Base-by-base conservation (phyloP, 2,888 invertebrate species). In the Odontothrips loti region DNA sequence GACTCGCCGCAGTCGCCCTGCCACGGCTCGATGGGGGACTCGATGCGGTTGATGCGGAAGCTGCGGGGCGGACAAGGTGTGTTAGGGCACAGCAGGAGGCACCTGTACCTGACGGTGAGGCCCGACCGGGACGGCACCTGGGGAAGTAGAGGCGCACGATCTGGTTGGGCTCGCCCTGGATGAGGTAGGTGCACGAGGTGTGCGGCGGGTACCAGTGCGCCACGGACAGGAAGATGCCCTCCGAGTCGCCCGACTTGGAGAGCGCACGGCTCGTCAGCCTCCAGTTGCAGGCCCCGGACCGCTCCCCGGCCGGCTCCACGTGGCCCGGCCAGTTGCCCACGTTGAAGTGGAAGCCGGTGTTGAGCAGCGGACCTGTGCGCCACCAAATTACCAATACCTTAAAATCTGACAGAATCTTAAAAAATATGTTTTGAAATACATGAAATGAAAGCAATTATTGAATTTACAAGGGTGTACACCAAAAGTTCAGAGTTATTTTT, bases 161-260 rank as follows among this genome's bases (percentile, higher is more conserved):
- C 88, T 96, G 96, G 17, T 96, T 95, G 6, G 92, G 91, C 79
- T 93, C 91, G 0, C 96, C 96, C 86, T 95, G 93, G 89, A 96
- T 95, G 84, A 96, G 90, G 87, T 97, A 97, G 78, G 95, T 96
- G 88, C 96, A 97, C 20, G 95, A 95, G 0, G 96, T 97, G 86
- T 96, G 95, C 0, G 96, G 96, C 0, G 96, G 96, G 86, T 97
- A 97, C 96, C 96, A 97, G 86, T 96, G 96, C 0, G 96, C 95
- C 20, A 96, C 96, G 0, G 96, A 96, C 29, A 96, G 90, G 87
- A 96, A 96, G 84, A 96, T 95, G 10, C 96, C 96, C 86, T 96
- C 96, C 47, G 94, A 92, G 86, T 94, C 94, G 47, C 95, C 94
- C 80, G 92, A 93, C 84, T 92, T 91, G 86, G 92, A 91, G 34